These are phyloP conservation scores for Cancer borealis DNA, from an alignment of 2,888 invertebrate genomes.

Conservation along the genomic window DNA sequence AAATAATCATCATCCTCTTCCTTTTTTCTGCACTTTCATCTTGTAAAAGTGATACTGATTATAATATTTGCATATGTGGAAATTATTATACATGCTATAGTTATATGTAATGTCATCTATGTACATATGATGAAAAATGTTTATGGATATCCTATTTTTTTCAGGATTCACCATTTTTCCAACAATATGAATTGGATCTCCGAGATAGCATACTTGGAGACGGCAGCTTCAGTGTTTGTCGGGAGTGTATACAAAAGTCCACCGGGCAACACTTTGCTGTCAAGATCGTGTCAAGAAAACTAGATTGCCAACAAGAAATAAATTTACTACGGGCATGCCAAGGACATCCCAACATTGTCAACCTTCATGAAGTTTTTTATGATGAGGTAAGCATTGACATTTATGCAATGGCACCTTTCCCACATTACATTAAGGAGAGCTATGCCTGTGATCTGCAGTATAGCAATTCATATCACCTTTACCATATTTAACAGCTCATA, in stretches of 20 bases:
- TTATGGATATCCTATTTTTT: background rate
- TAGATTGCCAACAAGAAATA: constrained; percentile 88
- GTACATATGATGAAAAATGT: background rate
- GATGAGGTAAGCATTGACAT: constrained; percentile 84
- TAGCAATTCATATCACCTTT: background rate
- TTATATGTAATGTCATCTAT: background rate
- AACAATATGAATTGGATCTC: constrained; percentile 88
- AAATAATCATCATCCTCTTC: no score
- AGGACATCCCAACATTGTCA: constrained; percentile 93
- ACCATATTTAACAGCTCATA: no score
- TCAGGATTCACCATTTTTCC: constrained; percentile 92
- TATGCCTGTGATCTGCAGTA: background rate
- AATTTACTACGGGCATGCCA: constrained; percentile 90
- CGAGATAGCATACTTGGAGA: constrained; percentile 88
- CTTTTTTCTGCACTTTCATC: no score
- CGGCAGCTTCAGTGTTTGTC: constrained; percentile 93
- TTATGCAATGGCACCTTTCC: background rate
- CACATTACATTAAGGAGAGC: background rate
- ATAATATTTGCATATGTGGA: no score
- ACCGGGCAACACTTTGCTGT: constrained; percentile 91
- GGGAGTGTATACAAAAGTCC: constrained; percentile 87
- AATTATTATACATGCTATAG: background rate
- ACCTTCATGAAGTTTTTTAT: constrained; percentile 89
- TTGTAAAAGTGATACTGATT: no score
- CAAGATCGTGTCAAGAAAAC: constrained; percentile 88